Conservation (phyloP, 2,797 vertebrate genomes). For the Microhierax caerulescens region DNA sequence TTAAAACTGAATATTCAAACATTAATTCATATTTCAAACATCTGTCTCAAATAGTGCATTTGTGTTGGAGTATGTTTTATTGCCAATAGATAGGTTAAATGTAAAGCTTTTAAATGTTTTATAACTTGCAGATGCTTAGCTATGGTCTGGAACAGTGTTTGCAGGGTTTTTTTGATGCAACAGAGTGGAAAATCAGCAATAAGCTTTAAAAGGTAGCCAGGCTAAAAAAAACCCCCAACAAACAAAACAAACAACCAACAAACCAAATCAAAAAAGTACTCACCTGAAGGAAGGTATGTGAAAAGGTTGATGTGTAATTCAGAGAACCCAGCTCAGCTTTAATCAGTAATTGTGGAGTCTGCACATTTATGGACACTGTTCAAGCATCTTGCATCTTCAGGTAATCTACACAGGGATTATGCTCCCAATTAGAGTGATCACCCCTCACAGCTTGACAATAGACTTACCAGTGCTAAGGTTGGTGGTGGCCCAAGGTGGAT, state of each 20-base stretch:
- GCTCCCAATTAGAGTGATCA: neutral
- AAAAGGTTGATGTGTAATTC: neutral
- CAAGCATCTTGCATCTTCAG: neutral
- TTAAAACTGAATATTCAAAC: conserved; percentile 80
- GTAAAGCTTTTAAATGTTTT: conserved; percentile 57
- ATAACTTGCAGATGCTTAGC: conserved; percentile 48
- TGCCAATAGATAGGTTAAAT: conserved; percentile 51
- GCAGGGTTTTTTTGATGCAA: neutral
- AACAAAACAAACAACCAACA: no score
- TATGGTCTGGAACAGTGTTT: conserved; percentile 7
- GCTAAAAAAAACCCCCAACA: no score
- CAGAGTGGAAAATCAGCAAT: neutral
- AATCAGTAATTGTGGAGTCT: neutral
- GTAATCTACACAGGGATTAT: neutral
- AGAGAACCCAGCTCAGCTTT: neutral
- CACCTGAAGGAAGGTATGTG: neutral
- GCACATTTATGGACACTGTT: neutral
- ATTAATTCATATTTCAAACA: conserved; percentile 79
- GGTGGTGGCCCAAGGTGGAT: neutral
- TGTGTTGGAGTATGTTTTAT: conserved; percentile 55
- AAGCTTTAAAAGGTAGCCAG: neutral
- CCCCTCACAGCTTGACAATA: neutral
- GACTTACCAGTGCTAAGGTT: neutral
- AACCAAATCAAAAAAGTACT: no score
- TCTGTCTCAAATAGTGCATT: conserved; percentile 63